Percentiles rank a stretch among this genome's conserved stretches.
Conservation (phyloP, 2,113 vertebrate genomes). For the Vimba vimba region DNA sequence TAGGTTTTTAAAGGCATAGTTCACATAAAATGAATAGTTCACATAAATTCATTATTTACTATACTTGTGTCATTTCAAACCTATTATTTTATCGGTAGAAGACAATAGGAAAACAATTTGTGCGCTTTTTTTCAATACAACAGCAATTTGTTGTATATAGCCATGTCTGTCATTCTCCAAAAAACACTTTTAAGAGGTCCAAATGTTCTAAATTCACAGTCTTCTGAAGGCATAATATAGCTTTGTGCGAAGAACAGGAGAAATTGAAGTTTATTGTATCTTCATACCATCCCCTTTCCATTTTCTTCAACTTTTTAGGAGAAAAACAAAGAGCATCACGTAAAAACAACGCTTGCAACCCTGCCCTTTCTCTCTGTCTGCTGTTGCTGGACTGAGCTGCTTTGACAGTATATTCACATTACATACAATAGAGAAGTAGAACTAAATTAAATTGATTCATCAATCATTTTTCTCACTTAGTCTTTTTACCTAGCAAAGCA, state of each 20-base stretch:
- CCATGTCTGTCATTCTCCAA: too few relatives aligned
- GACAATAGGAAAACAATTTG: neutral
- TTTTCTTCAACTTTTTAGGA: neutral
- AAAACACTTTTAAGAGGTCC: too few relatives aligned
- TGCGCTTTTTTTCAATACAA: neutral
- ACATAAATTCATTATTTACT: neutral
- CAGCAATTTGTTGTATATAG: neutral
- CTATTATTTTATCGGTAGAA: too few relatives aligned
- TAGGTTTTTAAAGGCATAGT: neutral
- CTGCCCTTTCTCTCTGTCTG: slow-evolving; percentile 11
- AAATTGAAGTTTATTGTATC: too few relatives aligned
- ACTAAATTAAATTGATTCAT: neutral
- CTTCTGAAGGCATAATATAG: too few relatives aligned
- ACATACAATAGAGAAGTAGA: neutral
- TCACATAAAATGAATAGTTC: neutral
- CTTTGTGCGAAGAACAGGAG: too few relatives aligned
- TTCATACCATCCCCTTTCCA: neutral
- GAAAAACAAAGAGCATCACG: neutral
- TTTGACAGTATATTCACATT: slow-evolving; percentile 9
- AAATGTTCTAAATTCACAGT: too few relatives aligned
- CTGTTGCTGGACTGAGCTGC: neutral
- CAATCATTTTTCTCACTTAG: neutral
- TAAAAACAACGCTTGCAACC: slow-evolving; percentile 33
- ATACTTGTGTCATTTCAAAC: neutral
- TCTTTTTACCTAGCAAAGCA: too few relatives aligned